Base-by-base conservation (phyloP, 1,140 invertebrate genomes). In the Nymphalis io region DNA sequence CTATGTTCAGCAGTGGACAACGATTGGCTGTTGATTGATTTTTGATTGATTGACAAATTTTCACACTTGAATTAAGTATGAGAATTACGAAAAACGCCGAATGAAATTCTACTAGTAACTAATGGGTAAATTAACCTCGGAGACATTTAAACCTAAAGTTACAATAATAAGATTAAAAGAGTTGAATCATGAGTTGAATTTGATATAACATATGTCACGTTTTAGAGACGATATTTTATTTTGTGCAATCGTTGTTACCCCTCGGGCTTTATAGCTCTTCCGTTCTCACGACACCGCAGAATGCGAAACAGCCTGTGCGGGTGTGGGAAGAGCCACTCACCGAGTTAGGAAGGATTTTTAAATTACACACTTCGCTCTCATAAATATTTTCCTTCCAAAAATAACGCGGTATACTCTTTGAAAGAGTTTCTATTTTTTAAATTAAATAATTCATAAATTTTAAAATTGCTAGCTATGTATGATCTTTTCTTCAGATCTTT, bases 281-380 rank as follows among this genome's bases (percentile, higher is more conserved):
- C 48, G 48, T 53, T 48, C 8, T 21, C 48, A 13, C 48, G 48
- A 53, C 18, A 21, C 48, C 48, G 20, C 48, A 53, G 48, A 53
- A 53, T 53, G 48, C 48, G 48, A 53, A 53, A 53, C 48, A 53
- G 48, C 46, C 46, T 48, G 16, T 8, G 18, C 20, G 48, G 48
- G 48, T 53, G 48, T 3, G 48, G 48, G 48, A 20, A 21, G 48
- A 53, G 48, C 48, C 48, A 21, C 48, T 53, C 51, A 55, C 18
- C 51, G 51, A 55, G 51, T 55, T 55, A 55, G 44, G 60, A 62
- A 62, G 60, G 60, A 62, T 62, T 62, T 62, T 55, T 62, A 62
- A 48, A 48, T 48, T 18, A 62, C 60, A 46, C 60, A 48, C 60
- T 44, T 46, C 21, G n/a, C 42, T 62, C 27, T 51, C 60, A 51